A percentile compares a stretch with the other conserved stretches of the same genome.
Evolutionary conservation across 2,113 vertebrate species (phyloP).

Genomic region (Sinocyclocheilus anshuiensis): DNA sequence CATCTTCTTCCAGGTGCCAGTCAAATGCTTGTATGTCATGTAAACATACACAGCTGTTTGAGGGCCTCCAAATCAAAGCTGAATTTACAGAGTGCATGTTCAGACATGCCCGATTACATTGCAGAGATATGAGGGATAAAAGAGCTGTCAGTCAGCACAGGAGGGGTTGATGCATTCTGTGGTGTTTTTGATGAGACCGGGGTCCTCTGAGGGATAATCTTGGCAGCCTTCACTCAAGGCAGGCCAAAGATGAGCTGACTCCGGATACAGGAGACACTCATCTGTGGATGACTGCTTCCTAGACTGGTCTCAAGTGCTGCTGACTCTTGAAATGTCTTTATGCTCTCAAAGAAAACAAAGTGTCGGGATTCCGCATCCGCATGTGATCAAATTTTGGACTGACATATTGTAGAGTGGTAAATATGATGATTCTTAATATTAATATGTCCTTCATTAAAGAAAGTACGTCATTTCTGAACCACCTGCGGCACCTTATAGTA

Average conservation of each 20-base stretch:
- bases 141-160: constrained; percentile 35
- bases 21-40: constrained; percentile 12
- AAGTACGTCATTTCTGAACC: too few species aligned
- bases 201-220: constrained; percentile 36
- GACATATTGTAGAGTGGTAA: not conserved
- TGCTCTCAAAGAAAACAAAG: not conserved
- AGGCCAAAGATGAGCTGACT: constrained; percentile 31
- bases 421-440: not conserved
- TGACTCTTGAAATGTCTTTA: constrained; percentile 18
- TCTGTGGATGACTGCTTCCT: not conserved
- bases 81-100: constrained; percentile 32
- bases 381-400: not conserved
- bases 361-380: not conserved
- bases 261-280: constrained; percentile 11
- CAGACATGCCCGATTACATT: constrained; percentile 32
- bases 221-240: constrained; percentile 27
- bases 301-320: not conserved
- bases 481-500: too few species aligned
- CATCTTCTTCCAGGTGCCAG: not conserved
- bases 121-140: constrained; percentile 35
- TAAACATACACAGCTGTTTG: constrained; percentile 24
- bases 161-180: constrained; percentile 10
- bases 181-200: constrained; percentile 18
- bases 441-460: not conserved
- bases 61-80: constrained; percentile 13